Percentiles rank a stretch among this genome's conserved stretches.
Evolutionary conservation across 2,113 vertebrate species (phyloP).

Genomic region (Thamnaconus septentrionalis): DNA sequence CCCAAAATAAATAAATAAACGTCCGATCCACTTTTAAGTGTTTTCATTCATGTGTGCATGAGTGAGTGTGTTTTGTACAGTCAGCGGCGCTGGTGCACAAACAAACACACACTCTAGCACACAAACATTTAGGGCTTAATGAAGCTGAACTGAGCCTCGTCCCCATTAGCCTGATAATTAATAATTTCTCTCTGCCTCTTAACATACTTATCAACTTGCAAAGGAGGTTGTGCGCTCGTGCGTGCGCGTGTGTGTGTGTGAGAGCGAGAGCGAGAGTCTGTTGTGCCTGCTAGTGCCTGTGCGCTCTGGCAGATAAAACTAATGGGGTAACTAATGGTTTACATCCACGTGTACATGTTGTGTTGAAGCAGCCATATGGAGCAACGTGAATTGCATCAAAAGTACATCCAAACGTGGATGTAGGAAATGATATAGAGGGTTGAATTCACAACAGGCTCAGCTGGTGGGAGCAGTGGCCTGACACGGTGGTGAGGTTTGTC

Average conservation of each 20-base stretch:
- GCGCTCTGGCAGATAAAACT: conserved; percentile 42
- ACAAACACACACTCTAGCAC: conserved; percentile 52
- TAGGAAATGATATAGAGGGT: too few relatives aligned
- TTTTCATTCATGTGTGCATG: conserved; percentile 6
- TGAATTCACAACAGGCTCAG: too few relatives aligned
- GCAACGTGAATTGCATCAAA: too few relatives aligned
- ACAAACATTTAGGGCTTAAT: conserved; percentile 86
- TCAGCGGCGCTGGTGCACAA: conserved; percentile 43
- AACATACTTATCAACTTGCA: conserved; percentile 88
- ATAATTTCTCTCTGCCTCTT: conserved; percentile 95
- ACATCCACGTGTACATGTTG: not conserved
- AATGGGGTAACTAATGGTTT: conserved; percentile 27
- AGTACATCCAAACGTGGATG: too few relatives aligned
- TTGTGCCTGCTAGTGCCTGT: conserved; percentile 42
- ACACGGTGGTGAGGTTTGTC: too few relatives aligned
- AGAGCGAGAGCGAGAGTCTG: not conserved
- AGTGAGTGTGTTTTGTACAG: conserved; percentile 9
- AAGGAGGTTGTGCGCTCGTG: conserved; percentile 43
- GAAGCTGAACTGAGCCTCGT: conserved; percentile 91
- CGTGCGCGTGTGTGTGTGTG: conserved; percentile 13
- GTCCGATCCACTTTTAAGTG: not conserved
- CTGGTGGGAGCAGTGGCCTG: too few relatives aligned
- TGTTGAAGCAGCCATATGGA: too few relatives aligned
- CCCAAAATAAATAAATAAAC: too few relatives aligned
- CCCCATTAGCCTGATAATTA: conserved; percentile 99